These are phyloP conservation scores for Callospermophilus lateralis DNA, from an alignment of 2,113 vertebrate species.

Conservation along the genomic window DNA sequence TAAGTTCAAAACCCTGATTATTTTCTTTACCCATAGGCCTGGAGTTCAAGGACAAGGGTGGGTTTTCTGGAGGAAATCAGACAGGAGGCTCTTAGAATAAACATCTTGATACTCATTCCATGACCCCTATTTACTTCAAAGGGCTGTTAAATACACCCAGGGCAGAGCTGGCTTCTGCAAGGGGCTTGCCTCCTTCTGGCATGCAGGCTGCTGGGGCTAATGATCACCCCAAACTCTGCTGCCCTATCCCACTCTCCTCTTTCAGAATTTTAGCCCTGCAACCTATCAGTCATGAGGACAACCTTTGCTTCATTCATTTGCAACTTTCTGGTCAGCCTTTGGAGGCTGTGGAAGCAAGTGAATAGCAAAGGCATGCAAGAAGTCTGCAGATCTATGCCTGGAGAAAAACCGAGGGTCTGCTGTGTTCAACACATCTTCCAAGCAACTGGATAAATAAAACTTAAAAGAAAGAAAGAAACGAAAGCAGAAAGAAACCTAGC, in stretches of 20 bases:
- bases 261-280: slow-evolving; percentile 12
- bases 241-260: background rate
- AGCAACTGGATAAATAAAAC: background rate
- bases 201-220: background rate
- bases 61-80: slow-evolving; percentile 71
- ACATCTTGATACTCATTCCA: slow-evolving; percentile 68
- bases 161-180: slow-evolving; percentile 17
- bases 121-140: slow-evolving; percentile 80
- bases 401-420: background rate
- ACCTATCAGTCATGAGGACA: background rate
- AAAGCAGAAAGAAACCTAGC: background rate
- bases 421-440: background rate
- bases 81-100: slow-evolving; percentile 77
- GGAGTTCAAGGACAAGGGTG: slow-evolving; percentile 76
- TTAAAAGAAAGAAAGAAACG: background rate
- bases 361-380: background rate
- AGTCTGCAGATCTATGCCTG: background rate
- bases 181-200: background rate
- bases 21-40: slow-evolving; percentile 74
- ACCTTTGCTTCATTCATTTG: background rate
- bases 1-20: slow-evolving; percentile 71
- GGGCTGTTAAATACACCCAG: slow-evolving; percentile 59
- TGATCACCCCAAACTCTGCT: background rate
- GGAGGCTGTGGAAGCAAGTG: background rate
- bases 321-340: background rate